phyloP scores from a whole-genome alignment of 2,888 invertebrate species.

The Diarsia mendica region DNA sequence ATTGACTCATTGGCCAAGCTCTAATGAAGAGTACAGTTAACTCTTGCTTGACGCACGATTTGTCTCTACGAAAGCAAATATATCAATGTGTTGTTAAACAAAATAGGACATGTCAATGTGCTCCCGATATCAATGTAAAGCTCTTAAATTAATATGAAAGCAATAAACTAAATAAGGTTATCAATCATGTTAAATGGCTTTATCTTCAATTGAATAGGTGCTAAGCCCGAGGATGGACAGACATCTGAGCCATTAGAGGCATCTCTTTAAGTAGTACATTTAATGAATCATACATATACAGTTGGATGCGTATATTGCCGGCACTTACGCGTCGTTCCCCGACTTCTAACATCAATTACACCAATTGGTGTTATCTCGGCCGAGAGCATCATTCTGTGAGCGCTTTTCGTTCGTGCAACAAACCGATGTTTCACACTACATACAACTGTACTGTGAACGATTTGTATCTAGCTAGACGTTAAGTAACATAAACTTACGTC shows the following conservation, averaged over 20 bases:
- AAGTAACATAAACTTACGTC: constrained; percentile 70
- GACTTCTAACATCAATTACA: constrained; percentile 78
- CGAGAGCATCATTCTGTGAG: constrained; percentile 71
- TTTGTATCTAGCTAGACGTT: constrained; percentile 72
- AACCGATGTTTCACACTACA: constrained; percentile 67
- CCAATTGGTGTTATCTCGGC: constrained; percentile 77
- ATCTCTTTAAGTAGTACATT: constrained; percentile 70
- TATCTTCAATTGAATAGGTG: constrained; percentile 61
- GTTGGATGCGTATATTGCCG: constrained; percentile 71
- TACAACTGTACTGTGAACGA: constrained; percentile 64
- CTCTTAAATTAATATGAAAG: constrained; percentile 41
- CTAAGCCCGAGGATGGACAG: constrained; percentile 41
- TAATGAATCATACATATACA: constrained; percentile 76
- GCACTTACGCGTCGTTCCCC: constrained; percentile 72
- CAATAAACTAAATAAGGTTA: constrained; percentile 51
- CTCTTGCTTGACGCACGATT: constrained; percentile 33
- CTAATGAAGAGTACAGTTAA: constrained; percentile 42
- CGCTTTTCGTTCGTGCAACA: constrained; percentile 69
- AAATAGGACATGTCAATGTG: constrained; percentile 27
- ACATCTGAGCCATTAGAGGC: constrained; percentile 65
- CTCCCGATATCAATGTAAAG: constrained; percentile 34
- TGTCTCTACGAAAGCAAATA: constrained; percentile 26
- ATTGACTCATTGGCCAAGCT: constrained; percentile 46
- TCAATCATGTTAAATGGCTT: constrained; percentile 59
- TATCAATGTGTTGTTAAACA: constrained; percentile 22